Base-by-base conservation (phyloP, 2,888 invertebrate species). In the Drosophila niveifrons region DNA sequence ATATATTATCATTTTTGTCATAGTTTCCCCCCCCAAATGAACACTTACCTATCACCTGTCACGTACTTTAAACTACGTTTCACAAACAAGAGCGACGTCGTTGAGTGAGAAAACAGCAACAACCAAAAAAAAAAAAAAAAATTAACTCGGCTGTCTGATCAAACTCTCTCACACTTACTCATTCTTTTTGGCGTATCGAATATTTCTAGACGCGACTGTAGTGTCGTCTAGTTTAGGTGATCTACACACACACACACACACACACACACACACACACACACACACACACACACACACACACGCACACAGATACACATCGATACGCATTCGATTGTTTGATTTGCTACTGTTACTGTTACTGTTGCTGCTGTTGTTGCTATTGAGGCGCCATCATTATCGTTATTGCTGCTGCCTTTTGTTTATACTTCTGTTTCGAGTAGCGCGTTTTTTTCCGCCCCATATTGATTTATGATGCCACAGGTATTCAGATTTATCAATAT, bases 401-500 rank as follows among this genome's bases (percentile, higher is more conserved):
- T 39, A 41, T 44, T n/a, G n/a, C 28, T 57, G 57, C 15, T 51
- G 46, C 10, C 50, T 15, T 47, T 66, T 53, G 47, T 48, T 64
- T 57, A 44, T 36, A 13, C 44, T 56, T 50, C 29, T 23, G 50
- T 51, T 51, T 43, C 34, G 23, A 47, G 43, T 47, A 18, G 47
- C 18, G 56, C n/a, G n/a, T n/a, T 64, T 43, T 56, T 55, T 63
- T 64, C 50, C 63, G 56, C 17, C 50, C 28, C 61, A 55, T 62
- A 74, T 66, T 77, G 70, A 78, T 77, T 77, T 77, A 77, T 64
- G 66, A 58, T 57, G 64, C 65, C 51, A 51, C 61, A 64, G 65
- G 55, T 78, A 66, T 78, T 58, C 75, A 78, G 77, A 77, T 77
- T 77, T 78, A 77, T 71, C 63, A 51, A 58, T 51, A 29, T 43